Conservation (phyloP, 92 coral and sea anemone species). For the Desmophyllum pertusum region DNA sequence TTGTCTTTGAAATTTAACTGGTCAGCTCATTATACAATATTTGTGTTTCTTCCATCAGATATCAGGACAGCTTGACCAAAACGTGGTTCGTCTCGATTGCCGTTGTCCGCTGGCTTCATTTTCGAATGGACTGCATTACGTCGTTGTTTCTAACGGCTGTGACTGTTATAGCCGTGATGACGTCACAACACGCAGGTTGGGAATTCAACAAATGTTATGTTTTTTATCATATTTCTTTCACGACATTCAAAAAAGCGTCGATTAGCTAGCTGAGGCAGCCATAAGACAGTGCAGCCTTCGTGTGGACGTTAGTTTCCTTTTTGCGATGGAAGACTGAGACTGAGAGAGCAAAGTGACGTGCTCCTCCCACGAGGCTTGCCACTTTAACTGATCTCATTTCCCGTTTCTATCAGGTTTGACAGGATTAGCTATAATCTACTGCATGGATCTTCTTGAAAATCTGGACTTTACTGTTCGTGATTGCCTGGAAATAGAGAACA, state of each 20-base stretch:
- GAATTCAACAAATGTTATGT: too few species aligned
- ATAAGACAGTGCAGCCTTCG: too few species aligned
- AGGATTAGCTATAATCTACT: slow-evolving; percentile 23
- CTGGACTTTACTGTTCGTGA: background rate
- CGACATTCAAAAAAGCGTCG: too few species aligned
- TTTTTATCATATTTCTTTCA: too few species aligned
- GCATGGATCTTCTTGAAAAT: slow-evolving; percentile 5
- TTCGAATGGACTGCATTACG: slow-evolving; percentile 25
- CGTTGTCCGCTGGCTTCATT: slow-evolving; percentile 22
- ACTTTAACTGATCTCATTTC: background rate
- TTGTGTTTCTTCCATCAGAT: background rate
- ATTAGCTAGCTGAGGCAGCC: too few species aligned
- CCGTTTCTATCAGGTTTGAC: background rate
- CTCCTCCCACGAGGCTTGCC: too few species aligned
- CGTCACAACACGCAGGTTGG: slow-evolving; percentile 31
- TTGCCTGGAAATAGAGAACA: slow-evolving; percentile 4
- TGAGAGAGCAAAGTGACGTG: background rate
- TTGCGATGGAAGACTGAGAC: too few species aligned
- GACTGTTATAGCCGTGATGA: slow-evolving; percentile 14
- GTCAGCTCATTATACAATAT: too few species aligned
- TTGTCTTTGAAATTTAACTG: too few species aligned
- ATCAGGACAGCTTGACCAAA: slow-evolving; percentile 15
- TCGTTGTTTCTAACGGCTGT: slow-evolving; percentile 22
- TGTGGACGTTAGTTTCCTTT: too few species aligned
- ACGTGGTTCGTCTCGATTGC: slow-evolving; percentile 17